Evolutionary conservation across 2,113 vertebrate species (phyloP).

Genomic region (Microtus pennsylvanicus): DNA sequence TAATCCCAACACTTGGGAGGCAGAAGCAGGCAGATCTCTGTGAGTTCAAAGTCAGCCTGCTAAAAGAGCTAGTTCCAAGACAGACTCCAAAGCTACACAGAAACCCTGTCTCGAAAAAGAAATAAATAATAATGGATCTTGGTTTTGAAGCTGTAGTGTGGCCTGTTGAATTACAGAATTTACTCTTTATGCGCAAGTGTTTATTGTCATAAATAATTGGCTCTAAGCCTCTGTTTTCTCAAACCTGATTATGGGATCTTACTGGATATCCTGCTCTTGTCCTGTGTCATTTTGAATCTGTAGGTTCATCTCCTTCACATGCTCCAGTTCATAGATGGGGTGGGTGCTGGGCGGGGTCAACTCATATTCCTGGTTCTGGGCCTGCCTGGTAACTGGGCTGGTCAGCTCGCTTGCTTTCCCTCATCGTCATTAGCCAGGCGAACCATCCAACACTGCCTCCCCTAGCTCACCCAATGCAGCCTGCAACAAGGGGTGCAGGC

Average conservation of each 20-base stretch:
- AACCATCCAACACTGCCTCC: background rate
- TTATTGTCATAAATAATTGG: background rate
- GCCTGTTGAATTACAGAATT: background rate
- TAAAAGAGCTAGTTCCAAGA: too few relatives aligned
- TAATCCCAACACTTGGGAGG: too few relatives aligned
- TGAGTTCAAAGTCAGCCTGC: too few relatives aligned
- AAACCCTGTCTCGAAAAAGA: too few relatives aligned
- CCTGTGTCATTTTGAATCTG: background rate
- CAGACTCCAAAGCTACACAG: too few relatives aligned
- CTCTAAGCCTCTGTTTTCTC: background rate
- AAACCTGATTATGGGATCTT: background rate
- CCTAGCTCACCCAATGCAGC: background rate
- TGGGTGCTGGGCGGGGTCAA: background rate
- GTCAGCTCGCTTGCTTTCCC: background rate
- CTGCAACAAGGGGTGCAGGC: background rate
- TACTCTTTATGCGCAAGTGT: background rate
- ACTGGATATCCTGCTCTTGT: background rate
- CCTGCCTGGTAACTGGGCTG: background rate
- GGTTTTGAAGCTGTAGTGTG: background rate
- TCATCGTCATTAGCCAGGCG: background rate
- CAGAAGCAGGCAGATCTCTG: too few relatives aligned
- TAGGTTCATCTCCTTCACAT: background rate
- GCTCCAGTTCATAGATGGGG: background rate
- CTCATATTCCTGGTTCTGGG: background rate
- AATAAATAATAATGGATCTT: background rate